phyloP scores from a whole-genome alignment of 2,797 vertebrate species.

The Pyrocephalus nanus region DNA sequence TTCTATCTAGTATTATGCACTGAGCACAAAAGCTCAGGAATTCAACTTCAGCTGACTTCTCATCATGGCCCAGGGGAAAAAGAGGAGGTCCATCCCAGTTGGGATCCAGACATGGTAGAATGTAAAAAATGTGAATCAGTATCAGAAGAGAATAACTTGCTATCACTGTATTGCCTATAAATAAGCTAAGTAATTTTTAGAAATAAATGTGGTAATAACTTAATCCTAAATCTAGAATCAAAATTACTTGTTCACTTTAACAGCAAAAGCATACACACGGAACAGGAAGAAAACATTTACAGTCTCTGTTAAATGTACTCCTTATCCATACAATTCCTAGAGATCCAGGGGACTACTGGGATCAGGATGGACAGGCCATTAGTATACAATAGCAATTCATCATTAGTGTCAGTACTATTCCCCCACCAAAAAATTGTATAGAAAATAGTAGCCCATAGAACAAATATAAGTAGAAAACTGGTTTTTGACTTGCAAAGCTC shows the following conservation, averaged over 20 bases:
- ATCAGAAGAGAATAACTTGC: background rate
- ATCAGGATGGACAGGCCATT: background rate
- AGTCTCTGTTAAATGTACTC: background rate
- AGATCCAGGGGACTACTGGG: background rate
- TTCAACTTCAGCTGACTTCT: background rate
- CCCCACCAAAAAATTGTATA: too few relatives aligned
- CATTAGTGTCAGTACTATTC: background rate
- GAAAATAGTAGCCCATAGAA: background rate
- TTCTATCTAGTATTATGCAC: background rate
- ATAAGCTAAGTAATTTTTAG: background rate
- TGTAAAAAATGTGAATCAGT: background rate
- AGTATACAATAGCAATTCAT: background rate
- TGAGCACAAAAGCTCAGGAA: background rate
- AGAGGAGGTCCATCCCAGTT: fast-evolving
- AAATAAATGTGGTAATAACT: background rate
- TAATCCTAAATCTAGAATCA: background rate
- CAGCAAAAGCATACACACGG: background rate
- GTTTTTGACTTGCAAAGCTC: background rate
- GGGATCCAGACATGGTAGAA: background rate
- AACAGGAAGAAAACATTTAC: background rate
- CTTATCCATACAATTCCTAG: background rate
- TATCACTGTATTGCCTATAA: background rate
- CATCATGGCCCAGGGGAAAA: background rate
- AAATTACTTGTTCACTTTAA: background rate
- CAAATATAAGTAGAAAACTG: background rate